phyloP scores from a whole-genome alignment of 2,113 vertebrate genomes.

The Eudyptes chrysolophus region DNA sequence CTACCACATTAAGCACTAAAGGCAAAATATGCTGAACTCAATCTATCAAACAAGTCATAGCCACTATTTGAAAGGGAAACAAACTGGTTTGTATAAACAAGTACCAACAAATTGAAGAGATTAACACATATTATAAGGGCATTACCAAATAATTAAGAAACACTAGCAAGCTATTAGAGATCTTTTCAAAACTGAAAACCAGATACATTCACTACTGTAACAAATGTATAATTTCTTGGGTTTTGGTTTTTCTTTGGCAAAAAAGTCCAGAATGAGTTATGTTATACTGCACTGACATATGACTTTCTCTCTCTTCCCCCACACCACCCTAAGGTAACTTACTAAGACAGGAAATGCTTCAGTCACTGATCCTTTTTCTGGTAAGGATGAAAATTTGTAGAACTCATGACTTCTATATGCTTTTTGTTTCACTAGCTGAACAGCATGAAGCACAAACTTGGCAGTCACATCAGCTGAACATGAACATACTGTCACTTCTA shows the following conservation, averaged over 20 bases:
- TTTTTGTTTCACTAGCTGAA: slow-evolving; percentile 94
- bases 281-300: not conserved
- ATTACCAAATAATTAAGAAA: not conserved
- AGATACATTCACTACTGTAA: not conserved
- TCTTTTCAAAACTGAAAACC: not conserved
- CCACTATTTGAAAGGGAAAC: not conserved
- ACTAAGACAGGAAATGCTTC: slow-evolving; percentile 96
- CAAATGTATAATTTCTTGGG: not conserved
- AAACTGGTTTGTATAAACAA: not conserved
- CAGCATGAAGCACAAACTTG: slow-evolving; percentile 95
- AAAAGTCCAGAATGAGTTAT: not conserved
- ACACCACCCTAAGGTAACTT: slow-evolving; percentile 21
- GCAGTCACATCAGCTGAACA: slow-evolving; percentile 92
- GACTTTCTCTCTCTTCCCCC: not conserved
- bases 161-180: not conserved
- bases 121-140: not conserved
- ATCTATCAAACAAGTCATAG: not conserved
- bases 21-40: not conserved
- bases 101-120: not conserved
- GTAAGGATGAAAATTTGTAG: slow-evolving; percentile 94
- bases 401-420: slow-evolving; percentile 96
- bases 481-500: slow-evolving; percentile 91
- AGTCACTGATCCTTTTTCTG: slow-evolving; percentile 90
- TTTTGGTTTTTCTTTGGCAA: not conserved
- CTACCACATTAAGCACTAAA: not conserved